Percentiles rank a stretch among this genome's conserved stretches.
These are phyloP conservation scores for Cromileptes altivelis DNA, from an alignment of 2,113 vertebrate genomes.

Conservation along the genomic window DNA sequence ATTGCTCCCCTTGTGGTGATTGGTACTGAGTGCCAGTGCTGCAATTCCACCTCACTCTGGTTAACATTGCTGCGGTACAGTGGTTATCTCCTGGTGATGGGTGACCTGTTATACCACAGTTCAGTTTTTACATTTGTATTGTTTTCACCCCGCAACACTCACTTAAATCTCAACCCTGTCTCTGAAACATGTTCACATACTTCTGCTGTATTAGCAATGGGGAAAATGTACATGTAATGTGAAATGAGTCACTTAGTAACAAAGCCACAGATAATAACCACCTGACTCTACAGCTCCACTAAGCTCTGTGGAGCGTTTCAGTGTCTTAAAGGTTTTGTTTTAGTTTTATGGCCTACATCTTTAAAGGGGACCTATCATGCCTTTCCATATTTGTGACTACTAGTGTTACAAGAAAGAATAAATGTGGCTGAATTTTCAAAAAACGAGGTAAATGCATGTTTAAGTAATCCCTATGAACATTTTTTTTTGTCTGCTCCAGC, in stretches of 20 bases:
- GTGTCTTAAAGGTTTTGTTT: too few species aligned
- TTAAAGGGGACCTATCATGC: too few species aligned
- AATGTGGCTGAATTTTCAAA: too few species aligned
- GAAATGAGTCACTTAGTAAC: background rate
- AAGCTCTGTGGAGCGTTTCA: background rate
- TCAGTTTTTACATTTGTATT: background rate
- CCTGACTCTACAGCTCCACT: background rate
- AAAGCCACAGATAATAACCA: background rate
- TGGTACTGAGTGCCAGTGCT: constrained; percentile 62
- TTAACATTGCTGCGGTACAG: constrained; percentile 48
- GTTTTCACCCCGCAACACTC: background rate
- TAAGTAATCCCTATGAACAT: too few species aligned
- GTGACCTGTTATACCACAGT: constrained; percentile 24
- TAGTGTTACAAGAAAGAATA: too few species aligned
- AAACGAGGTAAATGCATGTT: too few species aligned
- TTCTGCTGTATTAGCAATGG: background rate
- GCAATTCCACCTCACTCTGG: constrained; percentile 59
- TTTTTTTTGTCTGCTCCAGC: too few species aligned
- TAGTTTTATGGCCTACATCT: too few species aligned
- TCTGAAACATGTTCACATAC: background rate
- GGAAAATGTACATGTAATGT: background rate
- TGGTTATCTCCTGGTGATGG: constrained; percentile 41
- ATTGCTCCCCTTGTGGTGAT: constrained; percentile 79
- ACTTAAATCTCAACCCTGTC: background rate
- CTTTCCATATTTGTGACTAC: too few species aligned